Conservation (phyloP, 2,888 invertebrate species). For the Drosophila mayaguana region DNA sequence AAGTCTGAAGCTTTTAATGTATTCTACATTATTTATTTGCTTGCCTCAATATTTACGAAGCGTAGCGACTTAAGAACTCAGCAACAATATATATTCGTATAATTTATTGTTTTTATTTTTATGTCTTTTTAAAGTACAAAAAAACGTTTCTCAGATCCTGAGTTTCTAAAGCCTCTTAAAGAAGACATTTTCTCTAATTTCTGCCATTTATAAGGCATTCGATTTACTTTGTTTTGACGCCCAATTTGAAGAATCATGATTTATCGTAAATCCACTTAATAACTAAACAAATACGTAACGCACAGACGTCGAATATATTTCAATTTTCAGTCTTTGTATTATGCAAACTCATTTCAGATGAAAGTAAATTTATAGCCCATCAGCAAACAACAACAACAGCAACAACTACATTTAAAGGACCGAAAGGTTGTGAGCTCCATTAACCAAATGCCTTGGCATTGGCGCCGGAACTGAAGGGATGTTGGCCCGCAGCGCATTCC, state of each 20-base stretch:
- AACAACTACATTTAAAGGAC: conserved; percentile 34
- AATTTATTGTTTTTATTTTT: not conserved
- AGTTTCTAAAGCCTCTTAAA: not conserved
- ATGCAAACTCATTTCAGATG: conserved; percentile 72
- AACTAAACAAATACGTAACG: conserved; percentile 61
- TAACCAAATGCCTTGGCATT: conserved; percentile 47
- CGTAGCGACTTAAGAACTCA: not conserved
- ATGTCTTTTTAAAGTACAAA: not conserved
- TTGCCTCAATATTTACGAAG: conserved; percentile 9
- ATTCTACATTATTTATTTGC: conserved; percentile 10
- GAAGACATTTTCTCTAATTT: not conserved
- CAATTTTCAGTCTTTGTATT: conserved; percentile 62
- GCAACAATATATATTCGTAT: not conserved
- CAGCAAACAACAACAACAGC: conserved; percentile 28
- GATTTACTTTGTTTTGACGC: conserved; percentile 22
- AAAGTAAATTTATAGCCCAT: conserved; percentile 69
- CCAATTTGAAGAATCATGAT: conserved; percentile 48
- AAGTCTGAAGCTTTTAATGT: conserved; percentile 1
- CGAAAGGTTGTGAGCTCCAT: conserved; percentile 67
- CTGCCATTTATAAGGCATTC: conserved; percentile 4
- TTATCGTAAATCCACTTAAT: conserved; percentile 60
- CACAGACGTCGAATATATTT: conserved; percentile 49
- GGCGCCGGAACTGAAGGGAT: conserved; percentile 47
- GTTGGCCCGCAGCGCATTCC: conserved; percentile 21
- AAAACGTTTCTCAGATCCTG: not conserved